phyloP scores from a whole-genome alignment of 2,888 invertebrate species.

The Pyrrhosoma nymphula region DNA sequence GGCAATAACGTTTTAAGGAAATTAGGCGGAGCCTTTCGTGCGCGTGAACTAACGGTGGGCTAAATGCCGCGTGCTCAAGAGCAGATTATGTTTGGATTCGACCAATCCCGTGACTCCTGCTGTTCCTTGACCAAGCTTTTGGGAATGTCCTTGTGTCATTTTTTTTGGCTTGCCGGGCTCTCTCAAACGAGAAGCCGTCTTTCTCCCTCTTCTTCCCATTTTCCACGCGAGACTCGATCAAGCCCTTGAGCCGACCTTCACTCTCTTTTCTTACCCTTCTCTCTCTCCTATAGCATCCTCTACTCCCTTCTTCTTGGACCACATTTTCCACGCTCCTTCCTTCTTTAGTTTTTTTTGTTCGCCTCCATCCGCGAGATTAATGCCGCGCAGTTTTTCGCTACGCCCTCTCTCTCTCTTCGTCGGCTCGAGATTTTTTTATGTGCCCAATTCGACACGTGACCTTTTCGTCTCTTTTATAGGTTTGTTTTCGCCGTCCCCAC shows the following conservation, averaged over 20 bases:
- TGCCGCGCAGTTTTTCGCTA: constrained; percentile 10
- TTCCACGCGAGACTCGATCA: neutral
- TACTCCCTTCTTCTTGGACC: neutral
- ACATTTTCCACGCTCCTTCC: constrained; percentile 14
- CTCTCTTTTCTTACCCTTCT: neutral
- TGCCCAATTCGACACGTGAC: neutral
- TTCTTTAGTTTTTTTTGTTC: neutral
- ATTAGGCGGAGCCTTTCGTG: no score
- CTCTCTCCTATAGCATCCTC: neutral
- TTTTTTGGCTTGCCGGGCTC: neutral
- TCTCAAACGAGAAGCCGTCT: neutral
- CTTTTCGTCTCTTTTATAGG: constrained; percentile 36
- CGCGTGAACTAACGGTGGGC: neutral
- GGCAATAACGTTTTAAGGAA: no score
- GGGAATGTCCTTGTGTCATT: constrained; percentile 22
- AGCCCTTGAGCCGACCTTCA: constrained; percentile 33
- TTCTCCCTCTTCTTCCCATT: neutral
- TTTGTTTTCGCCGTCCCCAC: constrained; percentile 12
- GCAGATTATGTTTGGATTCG: neutral
- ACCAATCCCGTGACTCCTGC: neutral
- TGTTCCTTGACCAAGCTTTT: constrained; percentile 7
- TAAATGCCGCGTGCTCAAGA: neutral
- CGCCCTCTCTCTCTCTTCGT: neutral
- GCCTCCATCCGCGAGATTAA: neutral
- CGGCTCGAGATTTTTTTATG: neutral